Percentiles rank a stretch among this genome's conserved stretches.
These are phyloP conservation scores for Dromas ardeola DNA, from an alignment of 2,113 vertebrate species.

Conservation along the genomic window DNA sequence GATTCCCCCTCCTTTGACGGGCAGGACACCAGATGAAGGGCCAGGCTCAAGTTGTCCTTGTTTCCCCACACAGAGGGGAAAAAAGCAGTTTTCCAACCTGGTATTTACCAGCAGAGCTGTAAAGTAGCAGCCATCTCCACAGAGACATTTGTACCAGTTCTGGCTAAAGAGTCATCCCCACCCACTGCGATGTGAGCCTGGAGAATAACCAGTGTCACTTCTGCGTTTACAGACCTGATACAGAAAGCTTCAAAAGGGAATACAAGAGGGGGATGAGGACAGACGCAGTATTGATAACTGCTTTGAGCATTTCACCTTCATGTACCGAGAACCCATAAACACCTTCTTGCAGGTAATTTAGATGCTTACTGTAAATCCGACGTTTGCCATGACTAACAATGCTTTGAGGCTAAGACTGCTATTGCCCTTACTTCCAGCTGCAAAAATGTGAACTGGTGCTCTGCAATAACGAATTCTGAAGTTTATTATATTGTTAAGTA, in stretches of 20 bases:
- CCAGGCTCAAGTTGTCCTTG: not conserved
- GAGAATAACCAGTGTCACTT: too few relatives aligned
- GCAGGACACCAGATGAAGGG: not conserved
- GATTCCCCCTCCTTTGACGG: not conserved
- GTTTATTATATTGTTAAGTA: not conserved
- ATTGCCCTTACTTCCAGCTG: not conserved
- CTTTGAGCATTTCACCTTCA: not conserved
- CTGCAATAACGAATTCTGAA: not conserved
- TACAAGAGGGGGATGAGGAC: too few relatives aligned
- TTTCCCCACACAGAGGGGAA: not conserved
- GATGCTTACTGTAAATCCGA: not conserved
- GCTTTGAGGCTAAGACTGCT: not conserved
- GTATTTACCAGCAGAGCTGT: not conserved
- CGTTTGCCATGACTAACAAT: not conserved
- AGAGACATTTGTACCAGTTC: not conserved
- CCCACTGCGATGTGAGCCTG: fast-evolving
- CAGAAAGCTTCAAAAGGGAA: not conserved
- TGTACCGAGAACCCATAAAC: not conserved
- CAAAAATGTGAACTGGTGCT: not conserved
- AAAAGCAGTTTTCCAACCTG: not conserved
- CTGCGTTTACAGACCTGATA: too few relatives aligned
- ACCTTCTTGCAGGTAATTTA: not conserved
- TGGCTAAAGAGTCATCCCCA: not conserved
- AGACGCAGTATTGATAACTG: fast-evolving
- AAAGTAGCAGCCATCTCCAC: not conserved